Percentiles rank a stretch among this genome's conserved stretches.
Conservation (phyloP, 2,797 vertebrate species). For the Chelmon rostratus region DNA sequence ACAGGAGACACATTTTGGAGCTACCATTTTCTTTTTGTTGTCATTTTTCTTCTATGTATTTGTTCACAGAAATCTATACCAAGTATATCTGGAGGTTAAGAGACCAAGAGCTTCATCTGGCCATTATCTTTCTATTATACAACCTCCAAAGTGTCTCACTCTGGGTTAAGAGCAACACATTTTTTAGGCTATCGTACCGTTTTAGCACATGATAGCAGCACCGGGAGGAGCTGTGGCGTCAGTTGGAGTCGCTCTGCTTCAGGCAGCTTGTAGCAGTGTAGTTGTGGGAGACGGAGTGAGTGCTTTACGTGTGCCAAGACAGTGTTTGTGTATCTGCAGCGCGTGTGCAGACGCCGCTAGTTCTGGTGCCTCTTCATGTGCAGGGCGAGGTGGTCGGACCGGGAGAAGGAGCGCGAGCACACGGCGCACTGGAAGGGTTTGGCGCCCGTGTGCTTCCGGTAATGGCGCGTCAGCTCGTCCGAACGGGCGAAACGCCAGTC, state of each 20-base stretch:
- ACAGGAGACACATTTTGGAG: conserved; percentile 59
- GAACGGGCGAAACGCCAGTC: conserved; percentile 99
- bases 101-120: conserved; percentile 50
- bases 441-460: conserved; percentile 97
- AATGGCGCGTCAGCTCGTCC: conserved; percentile 97
- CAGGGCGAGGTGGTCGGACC: conserved; percentile 97
- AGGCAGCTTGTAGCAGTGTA: conserved; percentile 38
- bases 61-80: conserved; percentile 53
- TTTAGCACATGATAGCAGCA: conserved; percentile 60
- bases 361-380: conserved; percentile 99
- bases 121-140: conserved; percentile 49
- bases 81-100: conserved; percentile 53
- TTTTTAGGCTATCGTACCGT: conserved; percentile 39
- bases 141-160: conserved; percentile 48
- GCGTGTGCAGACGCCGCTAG: conserved; percentile 71
- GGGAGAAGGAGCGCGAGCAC: conserved; percentile 98
- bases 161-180: conserved; percentile 52
- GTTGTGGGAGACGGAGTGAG: conserved; percentile 40
- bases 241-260: conserved; percentile 43
- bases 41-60: conserved; percentile 48
- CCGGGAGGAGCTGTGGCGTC: conserved; percentile 66
- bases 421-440: conserved; percentile 98
- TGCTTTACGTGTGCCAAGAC: conserved; percentile 41
- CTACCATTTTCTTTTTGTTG: conserved; percentile 56
- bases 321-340: conserved; percentile 45